Evolutionary conservation across 1,140 invertebrate genomes (phyloP), one percentile per base, ranked within the genome.

Genomic region (Rhagoletis zephyria): DNA sequence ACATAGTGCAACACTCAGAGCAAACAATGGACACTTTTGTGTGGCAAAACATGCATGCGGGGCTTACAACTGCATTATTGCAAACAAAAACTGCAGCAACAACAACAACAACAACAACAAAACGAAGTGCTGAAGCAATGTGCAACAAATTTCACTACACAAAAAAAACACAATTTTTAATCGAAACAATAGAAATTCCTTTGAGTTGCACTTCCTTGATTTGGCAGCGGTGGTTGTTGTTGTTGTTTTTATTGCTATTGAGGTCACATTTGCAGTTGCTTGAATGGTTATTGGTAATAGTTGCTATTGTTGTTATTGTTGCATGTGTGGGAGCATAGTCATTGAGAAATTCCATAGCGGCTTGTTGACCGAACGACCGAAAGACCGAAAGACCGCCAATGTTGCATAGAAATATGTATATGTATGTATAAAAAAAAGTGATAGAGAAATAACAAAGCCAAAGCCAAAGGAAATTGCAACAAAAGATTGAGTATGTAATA

Each of bases 21-120:
- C 74, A 56, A 81, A 81, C 74, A 81, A 81, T 81, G 74, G 74
- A 81, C 74, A 81, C 48, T 3, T 81, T 81, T 81, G 74, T 81
- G 74, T 81, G 51, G 74, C 48, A 59, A 81, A 30, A 51, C 48
- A 56, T 56, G 74, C 16, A 40, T 81, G n/a, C 48, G n/a, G 56
- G 48, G 74, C 74, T 81, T 81, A 81, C 74, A 81, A 81, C 74
- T 81, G 74, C 74, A 81, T 81, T 81, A 59, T 64, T 30, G 48
- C 48, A 59, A 48, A 19, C 4, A 77, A 45, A 30, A 16, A 9
- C 40, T 19, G 45, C 1, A 42, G 48, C 4, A 19, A 81, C 9
- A 51, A 30, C 16, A 70, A 45, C 4, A 81, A 59, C 12, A 64
- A 56, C 42, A 74, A 74, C 74, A 81, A 51, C 16, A 51, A 56